Base-by-base conservation (phyloP, 2,888 invertebrate species). In the Pherbina coryleti region DNA sequence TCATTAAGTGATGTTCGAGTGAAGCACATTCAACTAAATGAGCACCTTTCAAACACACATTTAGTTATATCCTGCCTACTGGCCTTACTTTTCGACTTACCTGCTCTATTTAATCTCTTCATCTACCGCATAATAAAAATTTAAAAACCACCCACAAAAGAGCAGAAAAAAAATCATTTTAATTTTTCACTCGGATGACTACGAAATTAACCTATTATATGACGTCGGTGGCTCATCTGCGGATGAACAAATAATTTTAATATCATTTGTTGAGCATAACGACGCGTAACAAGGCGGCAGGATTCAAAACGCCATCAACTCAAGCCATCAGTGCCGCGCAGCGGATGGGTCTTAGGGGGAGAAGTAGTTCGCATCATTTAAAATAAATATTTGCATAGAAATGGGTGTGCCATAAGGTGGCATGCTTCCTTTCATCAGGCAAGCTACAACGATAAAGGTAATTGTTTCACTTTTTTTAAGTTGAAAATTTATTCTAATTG, bases 181-280 rank as follows among this genome's bases (percentile, higher is more conserved):
- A 89, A 89, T 88, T 88, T 89, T 89, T 87, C 89, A 89, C 88
- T 87, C 84, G 89, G 87, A 85, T 87, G 89, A 88, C 86, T 89
- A 85, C 86, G 84, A 85, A 88, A 88, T 88, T 87, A 89, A 89
- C 87, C 88, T 89, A 87, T 89, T 89, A 87, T 87, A 83, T 84
- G 84, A 84, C 11, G 57, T 51, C 4, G 34, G 28, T 62, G 80
- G 71, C 84, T 74, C 78, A 37, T 74, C 74, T 72, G 78, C 78
- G 79, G 84, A 83, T 81, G 84, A 83, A 83, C 84, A 87, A 87
- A 87, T 83, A 84, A 85, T 84, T 86, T 85, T 85, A 85, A 86
- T 86, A 85, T 84, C 85, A 84, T 84, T 79, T 82, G 83, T 82
- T 85, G 84, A 83, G 86, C 85, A 85, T 88, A 88, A 87, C 88